Conservation (phyloP, 2,113 vertebrate genomes). For the Xiphophorus hellerii region DNA sequence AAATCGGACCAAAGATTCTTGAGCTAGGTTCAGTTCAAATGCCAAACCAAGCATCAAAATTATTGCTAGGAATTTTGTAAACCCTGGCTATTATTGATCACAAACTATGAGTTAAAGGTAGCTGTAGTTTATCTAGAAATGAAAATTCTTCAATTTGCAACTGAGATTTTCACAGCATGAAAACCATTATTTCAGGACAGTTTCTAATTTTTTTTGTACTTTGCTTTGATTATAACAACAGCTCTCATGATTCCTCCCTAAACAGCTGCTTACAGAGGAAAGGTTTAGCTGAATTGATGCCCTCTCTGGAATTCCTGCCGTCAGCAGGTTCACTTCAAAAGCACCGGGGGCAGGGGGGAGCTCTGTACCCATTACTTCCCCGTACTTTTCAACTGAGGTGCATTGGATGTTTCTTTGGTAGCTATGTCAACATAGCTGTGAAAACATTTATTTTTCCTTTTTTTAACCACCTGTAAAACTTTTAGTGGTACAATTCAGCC, state of each 20-base stretch:
- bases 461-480: neutral
- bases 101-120: too few species aligned
- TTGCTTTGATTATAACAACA: conserved; percentile 13
- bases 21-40: too few species aligned
- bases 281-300: conserved; percentile 54
- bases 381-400: neutral
- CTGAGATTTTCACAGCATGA: neutral
- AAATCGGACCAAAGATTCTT: too few species aligned
- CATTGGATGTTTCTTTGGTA: neutral
- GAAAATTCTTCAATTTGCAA: too few species aligned
- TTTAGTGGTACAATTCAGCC: neutral
- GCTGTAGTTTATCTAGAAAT: too few species aligned
- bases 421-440: neutral
- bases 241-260: conserved; percentile 8
- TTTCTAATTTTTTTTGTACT: neutral
- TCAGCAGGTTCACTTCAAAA: conserved; percentile 65
- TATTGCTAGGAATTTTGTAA: too few species aligned
- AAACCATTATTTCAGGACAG: neutral
- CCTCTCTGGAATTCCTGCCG: conserved; percentile 62
- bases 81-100: too few species aligned
- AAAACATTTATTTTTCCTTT: neutral
- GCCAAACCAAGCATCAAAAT: too few species aligned
- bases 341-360: conserved; percentile 32
- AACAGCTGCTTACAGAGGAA: conserved; percentile 56
- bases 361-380: conserved; percentile 28